Evolutionary conservation across 2,888 invertebrate species (phyloP).

Genomic region (Villa cingulata): DNA sequence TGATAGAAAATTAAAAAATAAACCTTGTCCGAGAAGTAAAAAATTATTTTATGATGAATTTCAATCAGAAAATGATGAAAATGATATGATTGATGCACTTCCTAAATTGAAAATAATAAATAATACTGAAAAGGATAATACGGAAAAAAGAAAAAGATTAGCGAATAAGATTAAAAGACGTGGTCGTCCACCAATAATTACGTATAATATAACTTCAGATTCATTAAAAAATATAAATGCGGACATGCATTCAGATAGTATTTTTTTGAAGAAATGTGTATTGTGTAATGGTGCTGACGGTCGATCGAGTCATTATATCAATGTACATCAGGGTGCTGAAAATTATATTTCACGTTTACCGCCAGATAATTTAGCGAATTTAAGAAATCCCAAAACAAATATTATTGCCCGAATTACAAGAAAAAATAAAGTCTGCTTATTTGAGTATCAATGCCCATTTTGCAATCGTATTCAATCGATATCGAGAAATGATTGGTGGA

Average conservation of each 20-base stretch:
- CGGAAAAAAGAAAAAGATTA: no score
- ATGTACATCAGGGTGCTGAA: constrained; percentile 23
- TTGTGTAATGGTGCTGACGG: constrained; percentile 18
- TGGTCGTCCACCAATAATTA: not conserved
- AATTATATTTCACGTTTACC: constrained; percentile 25
- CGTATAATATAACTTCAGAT: no score
- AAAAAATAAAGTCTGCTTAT: not conserved
- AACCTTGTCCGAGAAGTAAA: constrained; percentile 11
- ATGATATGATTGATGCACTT: constrained; percentile 1
- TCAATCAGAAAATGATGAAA: constrained; percentile 6
- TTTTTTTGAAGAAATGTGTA: constrained; percentile 19
- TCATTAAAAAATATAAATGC: constrained; percentile 17
- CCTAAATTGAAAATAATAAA: not conserved
- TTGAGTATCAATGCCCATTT: constrained; percentile 25
- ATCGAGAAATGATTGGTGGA: constrained; percentile 31
- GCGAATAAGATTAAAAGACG: no score
- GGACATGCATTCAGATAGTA: constrained; percentile 26
- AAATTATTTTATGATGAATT: constrained; percentile 4
- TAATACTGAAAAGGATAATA: no score
- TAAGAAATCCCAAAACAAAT: constrained; percentile 1
- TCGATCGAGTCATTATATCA: constrained; percentile 37
- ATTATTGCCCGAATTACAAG: not conserved
- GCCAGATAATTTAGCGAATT: constrained; percentile 15
- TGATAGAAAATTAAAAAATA: constrained; percentile 4
- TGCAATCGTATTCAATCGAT: constrained; percentile 21